A percentile compares a stretch with the other conserved stretches of the same genome.
These are phyloP conservation scores for Acanthosoma haemorrhoidale DNA, from an alignment of 2,888 invertebrate genomes.

Conservation along the genomic window DNA sequence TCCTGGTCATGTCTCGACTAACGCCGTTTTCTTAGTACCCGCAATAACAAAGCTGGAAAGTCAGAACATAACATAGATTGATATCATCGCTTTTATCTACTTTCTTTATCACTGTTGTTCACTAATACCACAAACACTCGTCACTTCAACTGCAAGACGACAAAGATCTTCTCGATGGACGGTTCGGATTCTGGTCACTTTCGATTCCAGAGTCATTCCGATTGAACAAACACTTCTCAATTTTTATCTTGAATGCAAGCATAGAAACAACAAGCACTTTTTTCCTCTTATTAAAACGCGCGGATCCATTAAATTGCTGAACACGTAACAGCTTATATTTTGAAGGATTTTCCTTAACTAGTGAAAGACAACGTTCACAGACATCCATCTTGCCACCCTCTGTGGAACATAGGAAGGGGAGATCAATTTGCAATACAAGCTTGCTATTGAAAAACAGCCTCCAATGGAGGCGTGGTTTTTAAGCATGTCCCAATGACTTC, in stretches of 20 bases:
- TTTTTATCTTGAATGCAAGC: constrained; percentile 54
- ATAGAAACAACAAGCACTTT: constrained; percentile 70
- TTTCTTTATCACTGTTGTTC: constrained; percentile 1
- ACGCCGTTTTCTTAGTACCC: no score
- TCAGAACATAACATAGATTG: no score
- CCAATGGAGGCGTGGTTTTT: no score
- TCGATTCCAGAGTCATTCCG: constrained; percentile 72
- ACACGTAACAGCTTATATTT: constrained; percentile 80
- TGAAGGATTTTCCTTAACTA: constrained; percentile 72
- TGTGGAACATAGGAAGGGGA: constrained; percentile 78
- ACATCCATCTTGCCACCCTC: constrained; percentile 76
- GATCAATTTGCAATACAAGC: constrained; percentile 68
- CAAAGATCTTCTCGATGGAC: constrained; percentile 39
- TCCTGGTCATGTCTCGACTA: no score
- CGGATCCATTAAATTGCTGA: constrained; percentile 71
- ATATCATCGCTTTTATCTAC: no score
- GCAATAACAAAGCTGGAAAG: no score
- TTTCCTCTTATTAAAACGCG: constrained; percentile 78
- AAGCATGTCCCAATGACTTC: no score
- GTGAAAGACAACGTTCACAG: constrained; percentile 62
- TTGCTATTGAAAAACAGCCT: no score
- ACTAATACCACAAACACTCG: not conserved
- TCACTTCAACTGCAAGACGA: not conserved
- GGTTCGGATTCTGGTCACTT: constrained; percentile 55
- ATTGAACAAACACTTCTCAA: constrained; percentile 26